Evolutionary conservation across 2,888 invertebrate species (phyloP).

Genomic region (Euproctis similis): DNA sequence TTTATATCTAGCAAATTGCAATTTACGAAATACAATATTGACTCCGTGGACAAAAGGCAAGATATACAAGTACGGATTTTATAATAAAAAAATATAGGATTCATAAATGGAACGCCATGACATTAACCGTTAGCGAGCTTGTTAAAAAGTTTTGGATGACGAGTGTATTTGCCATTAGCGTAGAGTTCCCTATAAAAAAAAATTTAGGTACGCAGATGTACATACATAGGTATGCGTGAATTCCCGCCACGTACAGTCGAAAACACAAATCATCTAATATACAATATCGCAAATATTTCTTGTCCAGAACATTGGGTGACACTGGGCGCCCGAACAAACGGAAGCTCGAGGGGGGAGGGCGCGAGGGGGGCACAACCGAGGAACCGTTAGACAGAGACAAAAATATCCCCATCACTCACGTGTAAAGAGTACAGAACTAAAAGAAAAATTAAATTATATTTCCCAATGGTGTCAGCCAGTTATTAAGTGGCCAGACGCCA

Average conservation of each 20-base stretch:
- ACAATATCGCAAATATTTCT: slow-evolving; percentile 72
- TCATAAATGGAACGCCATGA: too few relatives aligned
- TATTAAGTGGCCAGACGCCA: slow-evolving; percentile 77
- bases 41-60: too few relatives aligned
- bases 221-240: slow-evolving; percentile 47
- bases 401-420: slow-evolving; percentile 24
- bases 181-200: too few relatives aligned
- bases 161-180: too few relatives aligned
- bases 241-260: slow-evolving; percentile 52
- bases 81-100: too few relatives aligned
- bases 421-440: slow-evolving; percentile 39
- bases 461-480: slow-evolving; percentile 77
- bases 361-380: slow-evolving; percentile 41
- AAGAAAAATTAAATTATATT: slow-evolving; percentile 77
- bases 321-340: slow-evolving; percentile 52
- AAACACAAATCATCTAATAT: slow-evolving; percentile 70
- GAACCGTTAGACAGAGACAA: slow-evolving; percentile 48
- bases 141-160: slow-evolving; percentile 27
- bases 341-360: slow-evolving; percentile 39
- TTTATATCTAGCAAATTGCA: too few relatives aligned
- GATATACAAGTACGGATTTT: too few relatives aligned
- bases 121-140: slow-evolving; percentile 17
- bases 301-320: slow-evolving; percentile 67
- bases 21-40: too few relatives aligned
- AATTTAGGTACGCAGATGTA: slow-evolving; percentile 26